These are phyloP conservation scores for Ginglymostoma cirratum DNA, from an alignment of 2,113 vertebrate genomes.

Conservation along the genomic window DNA sequence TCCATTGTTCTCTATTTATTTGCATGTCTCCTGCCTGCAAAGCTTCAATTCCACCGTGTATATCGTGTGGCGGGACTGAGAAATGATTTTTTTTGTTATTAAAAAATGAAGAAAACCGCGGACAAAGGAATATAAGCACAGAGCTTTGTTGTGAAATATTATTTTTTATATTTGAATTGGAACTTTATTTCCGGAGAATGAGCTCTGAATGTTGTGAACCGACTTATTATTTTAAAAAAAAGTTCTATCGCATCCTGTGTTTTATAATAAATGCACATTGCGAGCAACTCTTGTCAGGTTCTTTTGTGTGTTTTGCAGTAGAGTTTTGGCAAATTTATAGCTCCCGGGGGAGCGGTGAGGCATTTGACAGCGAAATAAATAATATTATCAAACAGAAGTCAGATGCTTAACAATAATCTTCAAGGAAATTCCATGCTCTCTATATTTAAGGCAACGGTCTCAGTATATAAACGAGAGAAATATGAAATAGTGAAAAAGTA, in stretches of 20 bases:
- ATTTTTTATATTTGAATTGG: constrained; percentile 29
- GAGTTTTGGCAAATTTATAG: not conserved
- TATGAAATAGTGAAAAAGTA: not conserved
- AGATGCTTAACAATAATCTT: not conserved
- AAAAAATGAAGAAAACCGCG: not conserved
- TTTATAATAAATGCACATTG: constrained; percentile 28
- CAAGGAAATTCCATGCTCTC: not conserved
- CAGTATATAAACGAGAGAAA: not conserved
- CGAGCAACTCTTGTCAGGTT: not conserved
- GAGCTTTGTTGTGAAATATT: constrained; percentile 30
- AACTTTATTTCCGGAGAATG: constrained; percentile 29
- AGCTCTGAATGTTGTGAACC: constrained; percentile 9
- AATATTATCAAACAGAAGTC: not conserved
- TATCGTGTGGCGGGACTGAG: constrained; percentile 20
- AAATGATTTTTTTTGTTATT: not conserved
- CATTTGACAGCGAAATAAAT: not conserved
- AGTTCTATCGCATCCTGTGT: constrained; percentile 13
- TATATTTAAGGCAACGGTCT: not conserved
- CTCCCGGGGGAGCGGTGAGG: not conserved
- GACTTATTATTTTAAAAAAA: constrained; percentile 11
- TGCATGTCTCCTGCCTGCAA: constrained; percentile 5
- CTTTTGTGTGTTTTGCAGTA: not conserved
- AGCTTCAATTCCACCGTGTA: constrained; percentile 28
- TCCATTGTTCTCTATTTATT: constrained; percentile 27
- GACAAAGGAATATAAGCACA: not conserved